Evolutionary conservation across 1,140 invertebrate genomes (phyloP).

Genomic region (Leptinotarsa texana): DNA sequence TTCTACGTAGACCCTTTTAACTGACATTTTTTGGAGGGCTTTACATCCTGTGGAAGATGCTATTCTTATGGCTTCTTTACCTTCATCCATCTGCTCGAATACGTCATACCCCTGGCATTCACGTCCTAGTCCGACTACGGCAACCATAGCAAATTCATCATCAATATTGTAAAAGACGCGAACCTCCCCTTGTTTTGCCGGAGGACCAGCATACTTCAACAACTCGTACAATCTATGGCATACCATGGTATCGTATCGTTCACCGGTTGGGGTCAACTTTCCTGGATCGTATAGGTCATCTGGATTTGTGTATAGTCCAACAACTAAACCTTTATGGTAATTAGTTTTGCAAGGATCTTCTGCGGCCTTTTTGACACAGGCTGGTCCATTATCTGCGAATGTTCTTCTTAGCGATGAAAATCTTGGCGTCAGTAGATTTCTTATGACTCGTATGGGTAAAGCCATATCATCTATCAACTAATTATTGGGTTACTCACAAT

Average conservation of each 20-base stretch:
- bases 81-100: slow-evolving; percentile 70
- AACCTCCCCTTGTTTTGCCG: slow-evolving; percentile 59
- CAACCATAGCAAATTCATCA: slow-evolving; percentile 64
- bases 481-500: slow-evolving; percentile 37
- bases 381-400: slow-evolving; percentile 12
- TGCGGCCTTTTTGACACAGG: background rate
- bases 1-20: slow-evolving; percentile 67
- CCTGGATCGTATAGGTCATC: slow-evolving; percentile 56
- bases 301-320: slow-evolving; percentile 61
- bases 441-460: slow-evolving; percentile 29
- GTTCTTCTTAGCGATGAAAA: slow-evolving; percentile 5
- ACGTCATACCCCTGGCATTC: slow-evolving; percentile 67
- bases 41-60: slow-evolving; percentile 61
- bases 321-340: slow-evolving; percentile 58
- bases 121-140: slow-evolving; percentile 70
- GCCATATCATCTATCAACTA: slow-evolving; percentile 28
- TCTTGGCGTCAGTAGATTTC: slow-evolving; percentile 1
- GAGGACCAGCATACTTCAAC: slow-evolving; percentile 49
- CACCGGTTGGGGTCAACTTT: slow-evolving; percentile 61
- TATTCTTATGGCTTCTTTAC: slow-evolving; percentile 68
- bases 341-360: slow-evolving; percentile 41
- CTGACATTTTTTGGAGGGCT: slow-evolving; percentile 62
- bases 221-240: slow-evolving; percentile 46
- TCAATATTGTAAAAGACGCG: slow-evolving; percentile 68
- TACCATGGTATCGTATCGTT: slow-evolving; percentile 59